Evolutionary conservation across 2,888 invertebrate species (phyloP), one percentile per base, ranked within the genome.

Genomic region (Diaprepes abbreviatus): DNA sequence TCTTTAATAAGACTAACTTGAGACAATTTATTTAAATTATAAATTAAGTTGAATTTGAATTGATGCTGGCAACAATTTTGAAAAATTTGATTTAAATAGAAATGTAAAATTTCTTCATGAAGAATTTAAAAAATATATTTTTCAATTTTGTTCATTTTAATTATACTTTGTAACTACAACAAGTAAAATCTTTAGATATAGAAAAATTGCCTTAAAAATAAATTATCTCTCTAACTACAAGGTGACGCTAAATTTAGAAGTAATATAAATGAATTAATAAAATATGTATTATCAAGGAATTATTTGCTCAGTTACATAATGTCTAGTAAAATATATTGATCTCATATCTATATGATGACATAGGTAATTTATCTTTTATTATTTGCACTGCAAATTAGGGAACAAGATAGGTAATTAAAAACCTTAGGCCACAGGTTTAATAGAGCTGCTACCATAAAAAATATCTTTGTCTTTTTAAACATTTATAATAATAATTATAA

Each of bases 261-360:
- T 14, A 2, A 14, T n/a, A 35, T 50, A 50, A 17, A 43, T 2
- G 6, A 9, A 43, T 19, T 28, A 28, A 28, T 16, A 31, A 48
- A 28, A 48, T n/a, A 45, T 45, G 12, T 48, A 50, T 50, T 50
- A 50, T 50, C 48, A 31, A 50, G 7, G 9, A 31, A 50, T 28
- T 28, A 16, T 31, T 50, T 50, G 28, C 28, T 50, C 21, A 28
- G 14, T 28, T 24, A 28, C 14, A 28, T 50, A 28, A 50, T 14
- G 24, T 9, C 7, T 28, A 14, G 12, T 14, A 24, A 28, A 16
- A 28, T 5, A 28, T 50, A 50, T 50, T 50, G 31, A 50, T 50
- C 48, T 28, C 6, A 28, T 50, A 50, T 50, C 2, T 21, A 24
- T 50, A n/a, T 50, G 28, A 50, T 28, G 48, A 50, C 28, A 28